Percentiles rank a stretch among this genome's conserved stretches.
These are phyloP conservation scores for Macrosteles quadrilineatus DNA, from an alignment of 1,140 invertebrate genomes.

Conservation along the genomic window DNA sequence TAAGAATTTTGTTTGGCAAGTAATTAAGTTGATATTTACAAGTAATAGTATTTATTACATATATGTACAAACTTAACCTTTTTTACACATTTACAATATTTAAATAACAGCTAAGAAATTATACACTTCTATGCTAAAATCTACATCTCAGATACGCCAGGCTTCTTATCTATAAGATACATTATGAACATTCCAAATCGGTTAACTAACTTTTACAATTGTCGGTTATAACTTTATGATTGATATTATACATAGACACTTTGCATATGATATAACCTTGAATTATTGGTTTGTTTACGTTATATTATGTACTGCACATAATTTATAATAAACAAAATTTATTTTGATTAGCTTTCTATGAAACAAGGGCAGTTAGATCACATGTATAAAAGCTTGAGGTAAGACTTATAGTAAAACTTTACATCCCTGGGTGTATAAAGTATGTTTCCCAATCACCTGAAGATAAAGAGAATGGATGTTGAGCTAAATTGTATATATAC, in stretches of 20 bases:
- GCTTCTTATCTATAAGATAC: slow-evolving; percentile 6
- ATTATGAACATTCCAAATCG: slow-evolving; percentile 2
- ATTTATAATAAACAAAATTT: background rate
- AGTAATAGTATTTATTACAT: background rate
- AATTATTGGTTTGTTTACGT: background rate
- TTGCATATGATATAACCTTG: background rate
- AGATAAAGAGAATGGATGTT: too few relatives aligned
- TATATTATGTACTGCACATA: background rate
- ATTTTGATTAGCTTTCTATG: background rate
- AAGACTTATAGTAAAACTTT: background rate
- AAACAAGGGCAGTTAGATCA: background rate
- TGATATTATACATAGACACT: slow-evolving; percentile 17
- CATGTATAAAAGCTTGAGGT: background rate
- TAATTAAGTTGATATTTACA: too few relatives aligned
- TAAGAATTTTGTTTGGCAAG: too few relatives aligned
- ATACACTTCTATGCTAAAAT: background rate
- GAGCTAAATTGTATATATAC: too few relatives aligned
- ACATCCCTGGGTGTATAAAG: too few relatives aligned
- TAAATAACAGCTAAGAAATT: background rate
- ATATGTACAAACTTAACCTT: slow-evolving; percentile 20
- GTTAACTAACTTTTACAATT: slow-evolving; percentile 11
- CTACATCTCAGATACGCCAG: slow-evolving; percentile 3
- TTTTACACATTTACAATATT: slow-evolving; percentile 23
- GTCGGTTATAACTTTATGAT: slow-evolving; percentile 7
- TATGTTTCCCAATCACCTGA: too few relatives aligned